Evolutionary conservation across 2,888 invertebrate species (phyloP), one percentile per base, ranked within the genome.

Genomic region (Drosophila sordidapex): DNA sequence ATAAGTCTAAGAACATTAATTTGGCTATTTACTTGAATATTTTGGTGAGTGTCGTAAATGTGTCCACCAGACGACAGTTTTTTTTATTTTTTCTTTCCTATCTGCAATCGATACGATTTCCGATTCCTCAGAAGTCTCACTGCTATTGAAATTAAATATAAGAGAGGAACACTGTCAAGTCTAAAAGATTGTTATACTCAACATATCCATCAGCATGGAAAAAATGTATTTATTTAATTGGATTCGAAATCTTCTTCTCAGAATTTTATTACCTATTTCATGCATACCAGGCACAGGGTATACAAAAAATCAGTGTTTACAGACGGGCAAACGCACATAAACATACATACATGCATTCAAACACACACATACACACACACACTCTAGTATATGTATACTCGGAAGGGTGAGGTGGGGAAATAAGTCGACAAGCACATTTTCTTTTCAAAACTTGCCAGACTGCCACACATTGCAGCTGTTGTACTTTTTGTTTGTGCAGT

Each of bases 361-460:
- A 46, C 13, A 46, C n/a, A n/a, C 13, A 27, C 43, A 58, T 25
- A 46, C 13, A 46, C n/a, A n/a, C 13, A 27, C 43, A 58, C 27
- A 40, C 27, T 46, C 6, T 56, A 31, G 25, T 35, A 18, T 11
- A 33, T 33, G 10, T 33, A 11, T 5, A 10, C 1, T 25, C 15
- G 25, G 13, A 25, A n/a, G 13, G 25, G n/a, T 7, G 4, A 35
- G 25, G 33, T 13, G 7, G 10, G 36, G 21, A 57, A 65, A 38
- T 59, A 72, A 63, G 74, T 67, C 65, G 76, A 67, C 64, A 61
- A 82, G 67, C 64, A 74, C 64, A 83, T 66, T 85, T 81, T 51
- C 74, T 73, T 70, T 70, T 53, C 54, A 62, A 56, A 84, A 87
- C 85, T 85, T 81, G 71, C 43, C 65, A 78, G 85, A 85, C 80